Percentiles rank a stretch among this genome's conserved stretches.
Evolutionary conservation across 2,113 vertebrate species (phyloP).

Genomic region (Dicentrarchus labrax): DNA sequence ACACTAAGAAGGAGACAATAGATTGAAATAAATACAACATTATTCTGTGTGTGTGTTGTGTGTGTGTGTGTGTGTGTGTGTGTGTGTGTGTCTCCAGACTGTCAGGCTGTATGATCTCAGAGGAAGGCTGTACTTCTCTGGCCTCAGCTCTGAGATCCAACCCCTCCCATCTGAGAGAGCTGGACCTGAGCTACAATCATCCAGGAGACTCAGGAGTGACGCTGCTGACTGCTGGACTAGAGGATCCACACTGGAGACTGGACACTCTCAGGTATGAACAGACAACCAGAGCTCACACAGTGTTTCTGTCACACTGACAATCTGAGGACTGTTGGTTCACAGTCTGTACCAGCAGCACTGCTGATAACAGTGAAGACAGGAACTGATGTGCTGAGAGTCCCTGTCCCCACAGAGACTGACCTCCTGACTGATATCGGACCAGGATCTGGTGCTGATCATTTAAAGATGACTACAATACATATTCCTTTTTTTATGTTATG

Average conservation of each 20-base stretch:
- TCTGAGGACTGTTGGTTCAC: background rate
- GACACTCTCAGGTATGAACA: background rate
- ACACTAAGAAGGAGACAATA: no score
- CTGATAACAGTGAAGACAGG: no score
- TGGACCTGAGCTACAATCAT: slow-evolving; percentile 28
- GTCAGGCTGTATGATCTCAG: slow-evolving; percentile 19
- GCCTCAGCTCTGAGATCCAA: background rate
- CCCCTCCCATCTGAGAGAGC: slow-evolving; percentile 18
- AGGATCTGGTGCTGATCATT: no score
- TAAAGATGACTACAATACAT: no score
- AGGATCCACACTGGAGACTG: background rate
- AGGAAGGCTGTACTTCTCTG: background rate
- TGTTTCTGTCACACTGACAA: background rate
- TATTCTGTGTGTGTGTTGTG: no score
- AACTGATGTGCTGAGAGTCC: no score
- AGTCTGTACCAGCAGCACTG: no score
- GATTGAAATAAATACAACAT: no score
- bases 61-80: background rate
- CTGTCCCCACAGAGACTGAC: no score
- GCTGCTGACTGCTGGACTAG: slow-evolving; percentile 1
- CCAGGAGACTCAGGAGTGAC: background rate
- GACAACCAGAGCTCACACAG: background rate
- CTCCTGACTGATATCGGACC: no score
- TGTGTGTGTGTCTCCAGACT: background rate
- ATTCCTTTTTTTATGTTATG: no score